Percentiles rank a stretch among this genome's conserved stretches.
Conservation (phyloP, 2,888 invertebrate species). For the Lacanobia oleracea region DNA sequence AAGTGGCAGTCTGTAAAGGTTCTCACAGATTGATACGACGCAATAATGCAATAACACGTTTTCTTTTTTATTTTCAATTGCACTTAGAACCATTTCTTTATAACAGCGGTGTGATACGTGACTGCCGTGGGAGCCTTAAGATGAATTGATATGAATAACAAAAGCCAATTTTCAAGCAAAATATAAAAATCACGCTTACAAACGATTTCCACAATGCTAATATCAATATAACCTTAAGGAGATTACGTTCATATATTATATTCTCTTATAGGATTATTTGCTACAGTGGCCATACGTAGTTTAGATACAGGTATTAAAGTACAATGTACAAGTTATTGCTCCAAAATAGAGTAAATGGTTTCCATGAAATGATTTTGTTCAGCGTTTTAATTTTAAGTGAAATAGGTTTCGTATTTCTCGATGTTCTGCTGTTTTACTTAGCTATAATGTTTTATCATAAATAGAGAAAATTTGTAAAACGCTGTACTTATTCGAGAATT, state of each 20-base stretch:
- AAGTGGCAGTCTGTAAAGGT: neutral
- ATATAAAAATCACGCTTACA: neutral
- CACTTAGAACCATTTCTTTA: too few species aligned
- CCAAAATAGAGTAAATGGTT: slow-evolving; percentile 44
- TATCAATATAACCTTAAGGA: slow-evolving; percentile 27
- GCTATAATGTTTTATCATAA: neutral
- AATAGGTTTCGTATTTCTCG: slow-evolving; percentile 9
- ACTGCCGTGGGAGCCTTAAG: neutral
- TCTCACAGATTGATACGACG: neutral
- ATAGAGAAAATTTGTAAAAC: neutral
- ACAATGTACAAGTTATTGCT: slow-evolving; percentile 30
- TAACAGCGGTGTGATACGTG: neutral
- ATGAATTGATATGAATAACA: neutral
- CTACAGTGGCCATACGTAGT: slow-evolving; percentile 12
- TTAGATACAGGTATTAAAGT: slow-evolving; percentile 56
- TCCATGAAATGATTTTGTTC: slow-evolving; percentile 48
- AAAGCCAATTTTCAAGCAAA: neutral
- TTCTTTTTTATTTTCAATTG: too few species aligned
- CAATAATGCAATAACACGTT: neutral
- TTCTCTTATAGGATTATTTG: slow-evolving; percentile 51
- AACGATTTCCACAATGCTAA: slow-evolving; percentile 13
- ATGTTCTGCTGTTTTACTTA: neutral
- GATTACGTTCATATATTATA: slow-evolving; percentile 46
- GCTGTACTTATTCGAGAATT: neutral
- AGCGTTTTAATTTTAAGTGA: slow-evolving; percentile 36